phyloP scores from a whole-genome alignment of 2,113 vertebrate genomes.

The Rostratula benghalensis region DNA sequence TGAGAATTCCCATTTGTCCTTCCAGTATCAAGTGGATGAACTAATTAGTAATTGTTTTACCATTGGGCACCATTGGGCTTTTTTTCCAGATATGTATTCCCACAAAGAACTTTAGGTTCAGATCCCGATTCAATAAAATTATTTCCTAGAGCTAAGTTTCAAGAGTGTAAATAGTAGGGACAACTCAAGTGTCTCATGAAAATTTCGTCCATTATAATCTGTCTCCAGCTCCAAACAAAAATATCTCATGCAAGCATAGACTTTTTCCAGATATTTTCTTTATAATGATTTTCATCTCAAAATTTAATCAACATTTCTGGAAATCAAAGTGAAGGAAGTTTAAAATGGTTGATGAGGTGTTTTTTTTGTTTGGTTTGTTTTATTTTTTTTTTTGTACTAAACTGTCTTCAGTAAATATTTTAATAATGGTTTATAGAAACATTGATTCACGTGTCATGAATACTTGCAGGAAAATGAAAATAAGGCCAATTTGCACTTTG shows the following conservation, averaged over 20 bases:
- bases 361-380: not conserved
- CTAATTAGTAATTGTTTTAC: not conserved
- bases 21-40: not conserved
- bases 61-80: rapidly evolving
- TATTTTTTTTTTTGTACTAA: not conserved
- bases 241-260: not conserved
- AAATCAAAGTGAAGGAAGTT: not conserved
- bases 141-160: not conserved
- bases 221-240: not conserved
- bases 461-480: not conserved
- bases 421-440: not conserved
- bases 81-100: not conserved
- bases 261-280: not conserved
- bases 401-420: not conserved
- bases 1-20: not conserved
- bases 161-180: not conserved
- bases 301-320: not conserved
- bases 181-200: not conserved
- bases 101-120: not conserved
- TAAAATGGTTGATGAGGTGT: not conserved
- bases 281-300: not conserved
- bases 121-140: not conserved
- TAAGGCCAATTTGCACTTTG: not conserved
- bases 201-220: not conserved
- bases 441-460: not conserved